A percentile compares a stretch with the other conserved stretches of the same genome.
Conservation (phyloP, 2,113 vertebrate species). For the Scomber colias region DNA sequence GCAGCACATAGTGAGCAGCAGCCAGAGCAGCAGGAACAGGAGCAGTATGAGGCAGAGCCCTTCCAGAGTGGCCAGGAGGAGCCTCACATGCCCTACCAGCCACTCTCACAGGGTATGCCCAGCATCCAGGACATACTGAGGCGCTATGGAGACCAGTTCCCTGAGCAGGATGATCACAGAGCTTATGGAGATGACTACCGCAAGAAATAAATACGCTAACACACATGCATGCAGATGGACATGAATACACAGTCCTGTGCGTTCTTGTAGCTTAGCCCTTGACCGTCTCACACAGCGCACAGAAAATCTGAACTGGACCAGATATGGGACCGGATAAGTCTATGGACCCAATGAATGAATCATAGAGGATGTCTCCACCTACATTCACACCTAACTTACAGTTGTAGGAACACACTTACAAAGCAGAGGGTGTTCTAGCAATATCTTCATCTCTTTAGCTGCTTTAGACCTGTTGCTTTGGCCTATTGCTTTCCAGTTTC, state of each 20-base stretch:
- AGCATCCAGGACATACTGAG: slow-evolving; percentile 84
- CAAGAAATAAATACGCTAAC: slow-evolving; percentile 76
- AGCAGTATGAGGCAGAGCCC: slow-evolving; percentile 79
- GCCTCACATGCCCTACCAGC: slow-evolving; percentile 73
- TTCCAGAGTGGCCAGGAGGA: slow-evolving; percentile 86
- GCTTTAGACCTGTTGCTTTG: slow-evolving; percentile 42
- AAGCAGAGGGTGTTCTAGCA: slow-evolving; percentile 16
- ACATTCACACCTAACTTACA: slow-evolving; percentile 27
- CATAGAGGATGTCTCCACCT: slow-evolving; percentile 17
- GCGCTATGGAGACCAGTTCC: slow-evolving; percentile 77
- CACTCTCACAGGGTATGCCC: slow-evolving; percentile 68
- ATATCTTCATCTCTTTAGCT: slow-evolving; percentile 43
- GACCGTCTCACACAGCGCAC: slow-evolving; percentile 15
- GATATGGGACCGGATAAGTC: slow-evolving; percentile 58
- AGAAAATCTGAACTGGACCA: slow-evolving; percentile 41
- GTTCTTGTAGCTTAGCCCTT: slow-evolving; percentile 43
- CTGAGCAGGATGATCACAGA: slow-evolving; percentile 79
- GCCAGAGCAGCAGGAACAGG: slow-evolving; percentile 63
- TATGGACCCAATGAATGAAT: slow-evolving; percentile 66
- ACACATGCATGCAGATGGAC: slow-evolving; percentile 59
- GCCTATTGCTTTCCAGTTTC: slow-evolving; percentile 25
- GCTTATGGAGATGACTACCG: slow-evolving; percentile 82
- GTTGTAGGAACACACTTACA: slow-evolving; percentile 35
- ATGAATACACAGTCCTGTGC: slow-evolving; percentile 56
- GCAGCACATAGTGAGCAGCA: slow-evolving; percentile 62